Percentiles rank a stretch among this genome's conserved stretches.
Evolutionary conservation across 1,140 invertebrate species (phyloP).

Genomic region (Mya arenaria): DNA sequence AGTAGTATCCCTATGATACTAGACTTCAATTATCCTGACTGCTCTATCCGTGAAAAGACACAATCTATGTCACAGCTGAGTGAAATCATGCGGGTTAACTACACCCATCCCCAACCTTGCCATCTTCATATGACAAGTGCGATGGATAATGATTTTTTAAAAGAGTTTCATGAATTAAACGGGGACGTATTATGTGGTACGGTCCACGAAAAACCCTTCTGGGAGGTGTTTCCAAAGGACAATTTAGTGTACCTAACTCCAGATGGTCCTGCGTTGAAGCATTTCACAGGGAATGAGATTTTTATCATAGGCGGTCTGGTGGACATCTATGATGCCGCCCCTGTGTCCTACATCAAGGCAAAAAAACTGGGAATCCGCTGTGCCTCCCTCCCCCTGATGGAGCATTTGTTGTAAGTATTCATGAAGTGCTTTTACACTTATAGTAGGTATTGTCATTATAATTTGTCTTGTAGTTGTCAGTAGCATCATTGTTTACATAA

Average conservation of each 20-base stretch:
- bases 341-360: not conserved
- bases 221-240: not conserved
- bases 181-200: too few species aligned
- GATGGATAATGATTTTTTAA: not conserved
- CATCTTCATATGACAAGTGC: not conserved
- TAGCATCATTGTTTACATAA: too few species aligned
- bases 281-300: not conserved
- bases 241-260: conserved; percentile 1
- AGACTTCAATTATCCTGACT: not conserved
- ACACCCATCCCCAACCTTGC: not conserved
- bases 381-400: not conserved
- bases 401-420: not conserved
- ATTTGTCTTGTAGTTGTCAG: too few species aligned
- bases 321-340: not conserved
- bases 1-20: not conserved
- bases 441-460: too few species aligned
- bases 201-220: not conserved
- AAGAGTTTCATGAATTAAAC: not conserved
- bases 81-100: not conserved
- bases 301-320: not conserved
- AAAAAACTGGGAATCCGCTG: not conserved
- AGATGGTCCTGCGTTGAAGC: not conserved
- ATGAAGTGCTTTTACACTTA: too few species aligned
- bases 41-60: not conserved
- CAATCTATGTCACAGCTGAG: not conserved